Evolutionary conservation across 1,140 invertebrate species (phyloP), one percentile per base, ranked within the genome.

Genomic region (Apis florea): DNA sequence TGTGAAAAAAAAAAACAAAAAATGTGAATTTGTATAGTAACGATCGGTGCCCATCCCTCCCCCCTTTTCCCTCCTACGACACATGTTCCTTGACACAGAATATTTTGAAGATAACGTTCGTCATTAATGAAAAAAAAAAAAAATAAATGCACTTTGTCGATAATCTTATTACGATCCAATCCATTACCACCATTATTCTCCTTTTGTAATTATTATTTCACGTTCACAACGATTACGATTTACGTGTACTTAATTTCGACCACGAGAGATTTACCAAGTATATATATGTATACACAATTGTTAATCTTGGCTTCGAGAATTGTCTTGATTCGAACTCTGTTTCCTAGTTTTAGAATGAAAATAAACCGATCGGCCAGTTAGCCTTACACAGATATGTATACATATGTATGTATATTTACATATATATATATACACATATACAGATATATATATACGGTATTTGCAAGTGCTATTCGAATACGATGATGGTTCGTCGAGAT

Each of bases 121-220:
- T 69, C 19, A 17, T 63, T 82, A 19, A 70, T 59, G 21, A 78
- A 58, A n/a, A n/a, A n/a, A n/a, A n/a, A n/a, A n/a, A n/a, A n/a
- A n/a, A 68, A 56, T 79, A 58, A 85, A 84, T 63, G 53, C 31
- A 84, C 24, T 51, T 84, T 73, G 63, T 74, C 51, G 51, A 15
- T 78, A 78, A 78, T 61, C 9, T 79, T 54, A 70, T 64, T 56
- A 78, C 53, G 31, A 24, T 54, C 40, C 12, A 31, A 11, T 75
- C 24, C 10, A 59, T 83, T 58, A 12, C 21, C 49, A 56, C 31
- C 31, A 5, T 40, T 40, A 40, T 76, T 54, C 26, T 54, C 53
- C 49, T 67, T 76, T 67, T 51, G 15, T 63, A 49, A 49, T 59
- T 24, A 12, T 58, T 11, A n/a, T 59, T n/a, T 21, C 21, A 11